Evolutionary conservation across 2,888 invertebrate genomes (phyloP).

Genomic region (Eristalinus sepulchralis): DNA sequence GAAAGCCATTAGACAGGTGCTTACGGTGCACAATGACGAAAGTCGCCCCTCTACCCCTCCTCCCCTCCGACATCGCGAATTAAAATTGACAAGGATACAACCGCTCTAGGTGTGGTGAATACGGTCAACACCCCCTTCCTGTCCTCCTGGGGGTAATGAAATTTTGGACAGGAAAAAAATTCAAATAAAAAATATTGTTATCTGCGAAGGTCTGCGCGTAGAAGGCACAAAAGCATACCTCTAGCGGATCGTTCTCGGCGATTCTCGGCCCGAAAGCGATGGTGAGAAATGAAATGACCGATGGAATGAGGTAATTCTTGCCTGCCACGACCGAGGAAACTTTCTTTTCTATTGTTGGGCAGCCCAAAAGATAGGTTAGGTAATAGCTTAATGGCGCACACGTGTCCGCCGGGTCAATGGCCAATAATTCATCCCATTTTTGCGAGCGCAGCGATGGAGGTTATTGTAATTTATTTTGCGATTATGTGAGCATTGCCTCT

Average conservation of each 20-base stretch:
- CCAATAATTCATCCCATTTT: slow-evolving; percentile 42
- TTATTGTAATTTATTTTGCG: slow-evolving; percentile 30
- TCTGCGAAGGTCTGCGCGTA: background rate
- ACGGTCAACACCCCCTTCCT: background rate
- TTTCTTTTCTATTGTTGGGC: background rate
- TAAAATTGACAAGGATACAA: slow-evolving; percentile 42
- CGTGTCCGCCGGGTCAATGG: slow-evolving; percentile 29
- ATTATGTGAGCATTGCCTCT: slow-evolving; percentile 3
- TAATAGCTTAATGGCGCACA: slow-evolving; percentile 45
- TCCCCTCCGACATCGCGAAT: no score
- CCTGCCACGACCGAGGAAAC: background rate
- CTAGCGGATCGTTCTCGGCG: background rate
- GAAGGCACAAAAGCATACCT: background rate
- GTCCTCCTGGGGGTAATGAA: slow-evolving; percentile 23
- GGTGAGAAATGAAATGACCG: background rate
- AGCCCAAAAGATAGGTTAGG: slow-evolving; percentile 15
- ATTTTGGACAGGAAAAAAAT: slow-evolving; percentile 20
- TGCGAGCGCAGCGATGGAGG: background rate
- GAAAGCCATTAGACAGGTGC: slow-evolving; percentile 30
- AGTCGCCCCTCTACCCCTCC: slow-evolving; percentile 37
- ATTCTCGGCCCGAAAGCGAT: background rate
- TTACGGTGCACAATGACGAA: slow-evolving; percentile 2
- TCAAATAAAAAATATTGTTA: background rate
- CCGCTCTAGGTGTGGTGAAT: background rate
- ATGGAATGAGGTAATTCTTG: background rate